phyloP scores from a whole-genome alignment of 2,888 invertebrate genomes.

The Emmelina monodactyla region DNA sequence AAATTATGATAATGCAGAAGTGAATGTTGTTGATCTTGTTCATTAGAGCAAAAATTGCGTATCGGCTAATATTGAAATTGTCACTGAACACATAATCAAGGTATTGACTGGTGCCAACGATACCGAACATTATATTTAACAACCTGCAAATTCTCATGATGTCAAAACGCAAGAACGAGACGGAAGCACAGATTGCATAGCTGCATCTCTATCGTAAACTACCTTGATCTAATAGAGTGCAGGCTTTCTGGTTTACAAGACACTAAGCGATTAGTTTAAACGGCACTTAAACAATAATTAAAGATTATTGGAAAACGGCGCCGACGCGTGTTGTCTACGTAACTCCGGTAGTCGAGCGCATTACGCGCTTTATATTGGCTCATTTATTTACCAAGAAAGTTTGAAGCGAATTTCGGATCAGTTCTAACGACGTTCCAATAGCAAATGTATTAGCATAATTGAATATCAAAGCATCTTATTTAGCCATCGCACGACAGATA shows the following conservation, averaged over 20 bases:
- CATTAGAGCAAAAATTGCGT: slow-evolving; percentile 41
- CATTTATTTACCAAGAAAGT: background rate
- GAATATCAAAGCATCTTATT: too few relatives aligned
- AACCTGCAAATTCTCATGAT: background rate
- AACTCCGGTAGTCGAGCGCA: slow-evolving; percentile 23
- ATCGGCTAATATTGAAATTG: slow-evolving; percentile 40
- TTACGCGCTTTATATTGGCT: background rate
- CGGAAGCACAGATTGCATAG: slow-evolving; percentile 2
- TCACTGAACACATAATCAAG: slow-evolving; percentile 31
- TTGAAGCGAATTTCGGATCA: too few relatives aligned
- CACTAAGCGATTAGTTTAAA: slow-evolving; percentile 48
- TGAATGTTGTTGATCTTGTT: slow-evolving; percentile 49
- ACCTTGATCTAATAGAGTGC: slow-evolving; percentile 1
- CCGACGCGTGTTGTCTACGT: slow-evolving; percentile 24
- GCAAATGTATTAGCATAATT: too few relatives aligned
- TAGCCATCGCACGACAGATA: too few relatives aligned
- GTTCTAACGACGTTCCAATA: too few relatives aligned
- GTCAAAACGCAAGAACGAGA: background rate
- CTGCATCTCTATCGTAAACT: background rate
- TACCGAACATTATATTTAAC: background rate
- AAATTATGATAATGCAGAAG: slow-evolving; percentile 39
- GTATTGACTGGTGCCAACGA: slow-evolving; percentile 21
- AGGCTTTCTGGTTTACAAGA: slow-evolving; percentile 13
- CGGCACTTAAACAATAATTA: slow-evolving; percentile 57
- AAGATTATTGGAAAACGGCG: slow-evolving; percentile 31